phyloP scores from a whole-genome alignment of 2,888 invertebrate genomes.

The Monoplex corrugatus region DNA sequence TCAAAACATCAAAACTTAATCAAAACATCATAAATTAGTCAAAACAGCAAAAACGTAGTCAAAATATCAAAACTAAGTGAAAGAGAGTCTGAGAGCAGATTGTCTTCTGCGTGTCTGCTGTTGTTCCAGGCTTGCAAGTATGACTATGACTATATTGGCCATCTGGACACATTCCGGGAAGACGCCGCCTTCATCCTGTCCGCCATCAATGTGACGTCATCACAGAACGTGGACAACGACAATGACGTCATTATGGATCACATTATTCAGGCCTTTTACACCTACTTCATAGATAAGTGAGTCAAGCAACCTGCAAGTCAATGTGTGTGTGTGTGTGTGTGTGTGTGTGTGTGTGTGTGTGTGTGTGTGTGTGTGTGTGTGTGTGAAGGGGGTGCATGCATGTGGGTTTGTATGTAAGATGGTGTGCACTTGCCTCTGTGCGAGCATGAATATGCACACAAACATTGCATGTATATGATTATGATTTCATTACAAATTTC shows the following conservation, averaged over 20 bases:
- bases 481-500: too few relatives aligned
- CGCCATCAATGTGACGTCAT: constrained; percentile 42
- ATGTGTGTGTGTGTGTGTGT: constrained; percentile 22
- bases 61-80: too few relatives aligned
- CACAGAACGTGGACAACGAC: background rate
- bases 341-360: constrained; percentile 22
- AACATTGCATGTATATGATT: too few relatives aligned
- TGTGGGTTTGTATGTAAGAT: background rate
- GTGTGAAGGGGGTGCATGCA: background rate
- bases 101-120: background rate
- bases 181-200: constrained; percentile 55
- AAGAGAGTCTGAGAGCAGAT: background rate
- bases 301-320: background rate
- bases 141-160: constrained; percentile 69
- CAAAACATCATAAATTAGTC: too few relatives aligned
- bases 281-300: constrained; percentile 3
- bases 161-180: constrained; percentile 70
- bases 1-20: too few relatives aligned
- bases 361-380: constrained; percentile 23
- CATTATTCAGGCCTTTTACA: constrained; percentile 27
- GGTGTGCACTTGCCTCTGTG: too few relatives aligned
- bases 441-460: background rate
- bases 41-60: too few relatives aligned
- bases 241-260: background rate
- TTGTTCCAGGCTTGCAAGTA: constrained; percentile 51